Evolutionary conservation across 2,113 vertebrate species (phyloP), one percentile per base, ranked within the genome.

Genomic region (Colaptes auratus): DNA sequence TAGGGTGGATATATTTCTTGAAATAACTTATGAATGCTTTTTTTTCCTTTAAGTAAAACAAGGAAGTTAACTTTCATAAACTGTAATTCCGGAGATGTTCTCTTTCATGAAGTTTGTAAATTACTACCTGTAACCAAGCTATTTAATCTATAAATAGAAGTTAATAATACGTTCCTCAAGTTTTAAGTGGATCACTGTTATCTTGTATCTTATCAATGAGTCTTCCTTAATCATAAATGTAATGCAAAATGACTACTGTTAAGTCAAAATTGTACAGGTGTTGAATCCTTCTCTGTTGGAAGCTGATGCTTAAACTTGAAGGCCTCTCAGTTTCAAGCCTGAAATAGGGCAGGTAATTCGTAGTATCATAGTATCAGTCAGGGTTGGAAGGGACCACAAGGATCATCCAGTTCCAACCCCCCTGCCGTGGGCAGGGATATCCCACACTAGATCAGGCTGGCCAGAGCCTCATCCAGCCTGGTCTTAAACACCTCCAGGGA

Each of bases 41-140:
- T 72, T 70, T 63, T 42, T n/a, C 60, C 66, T 19, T 18, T 27
- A 61, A 67, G 55, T 23, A 53, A 90, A 87, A 86, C 15, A 60
- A 82, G 84, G 64, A 15, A 60, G 17, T 67, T 86, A 90, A 58
- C 18, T 19, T 90, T 67, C 31, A 21, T 30, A 31, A 80, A 58
- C 10, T 70, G 7, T 89, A 83, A 63, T 12, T 46, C 15, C 77
- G 75, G 35, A 58, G 78, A 93, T 50, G 59, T 88, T 95, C 64
- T 33, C 27, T 89, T 88, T 78, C 21, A 81, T 90, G 63, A 77
- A 90, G 53, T 55, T 89, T 95, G 33, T 94, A 72, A 78, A 80
- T 60, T 82, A 46, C 50, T 86, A n/a, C 25, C 70, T 94, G 33
- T 91, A 95, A 92, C 75, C 0, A 23, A 82, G 56, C 75, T 86